phyloP scores from a whole-genome alignment of 2,888 invertebrate genomes.

The Napeogenes sylphis region DNA sequence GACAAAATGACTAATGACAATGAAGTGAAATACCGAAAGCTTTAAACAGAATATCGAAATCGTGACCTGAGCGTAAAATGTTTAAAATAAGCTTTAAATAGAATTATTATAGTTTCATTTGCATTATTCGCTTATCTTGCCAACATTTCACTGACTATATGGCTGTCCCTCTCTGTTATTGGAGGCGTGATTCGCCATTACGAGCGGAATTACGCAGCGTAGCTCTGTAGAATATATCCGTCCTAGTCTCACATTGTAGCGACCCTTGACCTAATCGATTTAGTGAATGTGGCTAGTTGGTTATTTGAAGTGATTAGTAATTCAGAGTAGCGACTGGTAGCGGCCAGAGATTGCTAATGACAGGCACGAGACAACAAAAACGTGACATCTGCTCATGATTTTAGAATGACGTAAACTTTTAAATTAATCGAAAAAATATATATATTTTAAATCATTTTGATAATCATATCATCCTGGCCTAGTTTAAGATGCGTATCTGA shows the following conservation, averaged over 20 bases:
- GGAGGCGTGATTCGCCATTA: constrained; percentile 74
- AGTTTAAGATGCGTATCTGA: not conserved
- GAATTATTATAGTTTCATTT: constrained; percentile 53
- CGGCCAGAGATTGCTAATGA: constrained; percentile 37
- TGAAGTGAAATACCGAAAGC: constrained; percentile 63
- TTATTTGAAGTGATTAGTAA: constrained; percentile 60
- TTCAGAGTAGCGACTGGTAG: constrained; percentile 43
- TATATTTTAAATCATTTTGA: not conserved
- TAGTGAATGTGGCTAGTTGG: constrained; percentile 65
- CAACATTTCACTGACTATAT: constrained; percentile 68
- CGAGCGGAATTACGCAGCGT: constrained; percentile 57
- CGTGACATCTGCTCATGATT: constrained; percentile 20
- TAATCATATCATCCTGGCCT: constrained; percentile 5
- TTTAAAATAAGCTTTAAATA: constrained; percentile 48
- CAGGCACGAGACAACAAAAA: constrained; percentile 22
- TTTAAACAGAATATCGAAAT: constrained; percentile 60
- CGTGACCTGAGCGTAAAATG: constrained; percentile 47
- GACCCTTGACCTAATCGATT: constrained; percentile 75
- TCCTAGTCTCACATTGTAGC: constrained; percentile 61
- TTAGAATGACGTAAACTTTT: constrained; percentile 20
- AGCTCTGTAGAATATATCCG: constrained; percentile 57
- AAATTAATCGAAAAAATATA: constrained; percentile 1
- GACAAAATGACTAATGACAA: constrained; percentile 54
- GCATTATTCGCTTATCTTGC: constrained; percentile 47
- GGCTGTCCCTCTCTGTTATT: constrained; percentile 63